Evolutionary conservation across 2,797 vertebrate genomes (phyloP).

Genomic region (Gymnocypris eckloni): DNA sequence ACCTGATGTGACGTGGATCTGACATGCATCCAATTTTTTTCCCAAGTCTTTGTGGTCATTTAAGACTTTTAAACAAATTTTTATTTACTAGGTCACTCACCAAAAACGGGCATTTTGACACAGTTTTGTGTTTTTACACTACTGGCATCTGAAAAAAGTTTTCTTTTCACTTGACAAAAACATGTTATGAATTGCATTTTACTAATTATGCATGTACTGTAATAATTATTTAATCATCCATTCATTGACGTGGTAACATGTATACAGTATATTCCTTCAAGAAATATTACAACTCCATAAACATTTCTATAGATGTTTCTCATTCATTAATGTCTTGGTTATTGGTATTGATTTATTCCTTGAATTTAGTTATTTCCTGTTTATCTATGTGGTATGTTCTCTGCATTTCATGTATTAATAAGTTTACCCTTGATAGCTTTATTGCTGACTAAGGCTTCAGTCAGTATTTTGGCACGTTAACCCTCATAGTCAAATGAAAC

Average conservation of each 20-base stretch:
- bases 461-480: not conserved
- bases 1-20: too few relatives aligned
- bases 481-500: not conserved
- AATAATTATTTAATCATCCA: not conserved
- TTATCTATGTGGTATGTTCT: not conserved
- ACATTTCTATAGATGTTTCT: not conserved
- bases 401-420: not conserved
- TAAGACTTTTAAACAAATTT: too few relatives aligned
- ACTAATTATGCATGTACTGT: too few relatives aligned
- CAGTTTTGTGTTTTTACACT: too few relatives aligned
- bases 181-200: too few relatives aligned
- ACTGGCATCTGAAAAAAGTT: too few relatives aligned
- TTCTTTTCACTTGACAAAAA: too few relatives aligned
- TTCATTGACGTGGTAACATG: not conserved
- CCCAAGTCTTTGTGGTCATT: too few relatives aligned
- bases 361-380: not conserved
- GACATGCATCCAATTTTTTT: too few relatives aligned
- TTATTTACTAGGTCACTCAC: too few relatives aligned
- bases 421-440: not conserved
- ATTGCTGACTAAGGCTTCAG: not conserved
- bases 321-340: not conserved
- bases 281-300: not conserved
- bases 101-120: too few relatives aligned
- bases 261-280: not conserved
- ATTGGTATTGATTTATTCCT: not conserved